Conservation (phyloP, 1,140 invertebrate genomes). For the Psix sp. region DNA sequence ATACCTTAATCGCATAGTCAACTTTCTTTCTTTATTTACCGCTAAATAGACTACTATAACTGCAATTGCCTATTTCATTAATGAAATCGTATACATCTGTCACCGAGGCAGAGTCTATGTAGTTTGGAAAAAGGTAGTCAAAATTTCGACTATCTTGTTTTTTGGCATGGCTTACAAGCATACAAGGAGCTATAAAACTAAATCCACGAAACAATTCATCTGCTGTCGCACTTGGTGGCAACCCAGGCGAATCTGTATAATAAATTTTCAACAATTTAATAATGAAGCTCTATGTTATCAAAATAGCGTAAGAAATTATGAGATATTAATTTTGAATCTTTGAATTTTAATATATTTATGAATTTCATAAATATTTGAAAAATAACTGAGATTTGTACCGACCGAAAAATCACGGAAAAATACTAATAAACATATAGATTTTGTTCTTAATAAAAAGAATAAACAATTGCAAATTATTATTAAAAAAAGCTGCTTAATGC, state of each 20-base stretch:
- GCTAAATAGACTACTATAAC: constrained; percentile 76
- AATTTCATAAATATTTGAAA: too few relatives aligned
- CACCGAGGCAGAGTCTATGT: constrained; percentile 79
- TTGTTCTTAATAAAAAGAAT: too few relatives aligned
- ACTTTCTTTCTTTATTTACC: constrained; percentile 89
- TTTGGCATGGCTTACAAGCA: constrained; percentile 81
- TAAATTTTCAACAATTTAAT: too few relatives aligned
- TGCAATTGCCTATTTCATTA: constrained; percentile 86
- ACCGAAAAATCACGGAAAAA: too few relatives aligned
- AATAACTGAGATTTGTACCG: too few relatives aligned
- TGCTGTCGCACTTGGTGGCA: constrained; percentile 98
- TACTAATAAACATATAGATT: too few relatives aligned
- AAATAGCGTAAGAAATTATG: too few relatives aligned
- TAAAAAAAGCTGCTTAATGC: too few relatives aligned
- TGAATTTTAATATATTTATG: too few relatives aligned
- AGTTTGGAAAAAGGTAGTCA: constrained; percentile 71
- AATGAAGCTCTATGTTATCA: too few relatives aligned
- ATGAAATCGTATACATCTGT: constrained; percentile 87
- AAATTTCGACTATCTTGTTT: constrained; percentile 71
- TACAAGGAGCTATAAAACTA: constrained; percentile 96
- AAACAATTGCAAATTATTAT: too few relatives aligned
- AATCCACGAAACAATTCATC: constrained; percentile 99
- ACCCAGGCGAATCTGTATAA: constrained; percentile 93
- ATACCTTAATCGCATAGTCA: constrained; percentile 97
- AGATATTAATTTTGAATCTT: too few relatives aligned